These are phyloP conservation scores for Labeo catla DNA, from an alignment of 2,113 vertebrate species.

Conservation along the genomic window DNA sequence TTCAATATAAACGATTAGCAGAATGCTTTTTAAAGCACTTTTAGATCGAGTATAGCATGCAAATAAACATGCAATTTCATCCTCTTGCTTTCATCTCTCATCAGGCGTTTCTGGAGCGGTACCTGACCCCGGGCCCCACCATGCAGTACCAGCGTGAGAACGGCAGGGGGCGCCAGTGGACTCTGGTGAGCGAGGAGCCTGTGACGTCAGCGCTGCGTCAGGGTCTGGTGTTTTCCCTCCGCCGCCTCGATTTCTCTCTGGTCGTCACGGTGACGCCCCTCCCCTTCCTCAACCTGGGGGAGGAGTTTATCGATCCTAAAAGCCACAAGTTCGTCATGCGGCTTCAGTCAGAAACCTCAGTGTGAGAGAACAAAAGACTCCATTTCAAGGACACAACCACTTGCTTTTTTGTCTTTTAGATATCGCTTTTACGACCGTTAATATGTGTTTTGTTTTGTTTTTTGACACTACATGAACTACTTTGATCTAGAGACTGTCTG, in stretches of 20 bases:
- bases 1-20: background rate
- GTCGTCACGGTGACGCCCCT: constrained; percentile 87
- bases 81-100: background rate
- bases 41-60: background rate
- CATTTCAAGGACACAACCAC: constrained; percentile 34
- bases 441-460: background rate
- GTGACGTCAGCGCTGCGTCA: constrained; percentile 85
- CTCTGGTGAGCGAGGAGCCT: constrained; percentile 90
- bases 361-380: constrained; percentile 67
- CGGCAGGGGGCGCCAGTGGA: constrained; percentile 90
- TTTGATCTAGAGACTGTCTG: background rate
- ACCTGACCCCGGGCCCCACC: constrained; percentile 86
- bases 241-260: constrained; percentile 88
- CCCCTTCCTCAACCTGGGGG: constrained; percentile 86
- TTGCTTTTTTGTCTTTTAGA: constrained; percentile 30
- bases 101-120: constrained; percentile 91
- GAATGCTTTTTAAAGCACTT: background rate
- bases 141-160: constrained; percentile 91
- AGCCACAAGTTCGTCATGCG: constrained; percentile 97
- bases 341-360: constrained; percentile 93
- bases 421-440: constrained; percentile 21
- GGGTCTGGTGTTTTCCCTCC: constrained; percentile 86
- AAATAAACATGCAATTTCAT: no score
- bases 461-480: constrained; percentile 17
- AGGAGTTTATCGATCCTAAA: constrained; percentile 94